Evolutionary conservation across 2,113 vertebrate genomes (phyloP).

Genomic region (Excalfactoria chinensis): DNA sequence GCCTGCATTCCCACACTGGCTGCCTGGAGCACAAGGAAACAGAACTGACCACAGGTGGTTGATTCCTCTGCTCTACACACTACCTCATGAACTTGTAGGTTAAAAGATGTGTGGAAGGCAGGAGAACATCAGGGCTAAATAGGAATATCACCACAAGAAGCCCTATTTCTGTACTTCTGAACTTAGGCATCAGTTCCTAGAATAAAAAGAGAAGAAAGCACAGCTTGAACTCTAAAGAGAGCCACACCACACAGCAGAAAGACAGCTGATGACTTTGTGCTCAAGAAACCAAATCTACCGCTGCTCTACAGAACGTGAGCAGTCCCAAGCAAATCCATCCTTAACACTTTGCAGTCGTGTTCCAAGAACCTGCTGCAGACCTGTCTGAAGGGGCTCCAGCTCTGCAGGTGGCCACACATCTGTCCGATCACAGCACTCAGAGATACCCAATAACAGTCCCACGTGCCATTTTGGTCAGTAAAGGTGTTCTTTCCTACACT

Average conservation of each 20-base stretch:
- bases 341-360: rapidly evolving
- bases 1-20: not conserved
- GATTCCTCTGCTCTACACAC: not conserved
- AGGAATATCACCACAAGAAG: not conserved
- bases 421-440: not conserved
- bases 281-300: rapidly evolving
- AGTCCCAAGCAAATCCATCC: not conserved
- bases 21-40: not conserved
- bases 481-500: not conserved
- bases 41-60: not conserved
- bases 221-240: not conserved
- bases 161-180: not conserved
- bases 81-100: not conserved
- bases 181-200: not conserved
- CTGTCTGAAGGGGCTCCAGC: not conserved
- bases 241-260: not conserved
- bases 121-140: not conserved
- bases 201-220: not conserved
- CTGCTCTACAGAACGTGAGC: rapidly evolving
- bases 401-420: not conserved
- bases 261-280: not conserved
- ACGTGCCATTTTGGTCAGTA: not conserved
- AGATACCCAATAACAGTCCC: not conserved
- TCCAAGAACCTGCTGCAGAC: rapidly evolving
- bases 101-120: not conserved